Evolutionary conservation across 1,140 invertebrate species (phyloP).

Genomic region (Macrocentrus cingulum): DNA sequence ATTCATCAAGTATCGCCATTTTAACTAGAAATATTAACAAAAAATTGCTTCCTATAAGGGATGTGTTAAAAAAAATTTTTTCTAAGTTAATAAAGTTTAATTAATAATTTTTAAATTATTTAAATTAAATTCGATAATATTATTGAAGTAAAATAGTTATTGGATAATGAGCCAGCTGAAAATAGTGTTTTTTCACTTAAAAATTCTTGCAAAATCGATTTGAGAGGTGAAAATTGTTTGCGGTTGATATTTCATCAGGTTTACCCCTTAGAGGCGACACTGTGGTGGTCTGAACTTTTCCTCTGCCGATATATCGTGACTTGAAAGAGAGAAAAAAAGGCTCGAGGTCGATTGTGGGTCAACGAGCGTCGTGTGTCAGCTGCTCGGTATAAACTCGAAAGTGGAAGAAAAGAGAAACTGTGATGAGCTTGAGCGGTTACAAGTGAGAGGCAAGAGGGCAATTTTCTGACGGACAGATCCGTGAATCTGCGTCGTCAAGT

Average conservation of each 20-base stretch:
- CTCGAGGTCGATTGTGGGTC: constrained; percentile 21
- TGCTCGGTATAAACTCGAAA: constrained; percentile 28
- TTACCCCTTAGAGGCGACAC: neutral
- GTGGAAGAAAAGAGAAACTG: constrained; percentile 15
- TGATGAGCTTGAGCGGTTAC: neutral
- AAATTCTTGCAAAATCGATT: no score
- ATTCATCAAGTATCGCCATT: no score
- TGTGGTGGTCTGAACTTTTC: constrained; percentile 9
- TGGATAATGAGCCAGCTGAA: no score
- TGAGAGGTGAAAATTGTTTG: neutral
- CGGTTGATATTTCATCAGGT: neutral
- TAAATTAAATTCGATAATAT: no score
- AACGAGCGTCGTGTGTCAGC: constrained; percentile 43
- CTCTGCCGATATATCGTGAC: constrained; percentile 17
- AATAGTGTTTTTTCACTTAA: no score
- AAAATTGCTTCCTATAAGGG: no score
- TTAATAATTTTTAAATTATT: no score
- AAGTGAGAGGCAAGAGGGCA: constrained; percentile 31
- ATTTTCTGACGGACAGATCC: constrained; percentile 48
- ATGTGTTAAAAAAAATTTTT: no score
- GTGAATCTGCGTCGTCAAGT: constrained; percentile 40
- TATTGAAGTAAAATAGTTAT: no score
- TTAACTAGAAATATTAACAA: no score
- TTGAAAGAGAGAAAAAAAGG: constrained; percentile 7
- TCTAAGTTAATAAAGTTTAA: no score